These are phyloP conservation scores for Ambastaia sidthimunki DNA, from an alignment of 2,797 vertebrate species.

Conservation along the genomic window DNA sequence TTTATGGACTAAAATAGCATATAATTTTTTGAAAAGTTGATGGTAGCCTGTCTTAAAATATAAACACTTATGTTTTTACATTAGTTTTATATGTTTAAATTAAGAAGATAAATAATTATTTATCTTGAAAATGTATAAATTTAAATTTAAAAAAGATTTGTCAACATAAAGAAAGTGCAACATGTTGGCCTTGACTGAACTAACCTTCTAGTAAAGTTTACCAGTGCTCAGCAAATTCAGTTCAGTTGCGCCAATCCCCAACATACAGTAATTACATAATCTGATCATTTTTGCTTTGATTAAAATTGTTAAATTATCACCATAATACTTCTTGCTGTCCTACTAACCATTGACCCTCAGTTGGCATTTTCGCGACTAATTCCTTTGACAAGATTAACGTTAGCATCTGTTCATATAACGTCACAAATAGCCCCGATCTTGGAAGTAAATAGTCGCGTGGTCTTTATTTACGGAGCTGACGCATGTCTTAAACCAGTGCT, in stretches of 20 bases:
- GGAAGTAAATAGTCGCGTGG: constrained; percentile 2
- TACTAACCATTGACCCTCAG: background rate
- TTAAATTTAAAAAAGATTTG: too few species aligned
- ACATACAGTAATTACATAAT: background rate
- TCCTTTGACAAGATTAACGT: background rate
- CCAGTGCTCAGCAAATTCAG: background rate
- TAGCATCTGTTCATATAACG: background rate
- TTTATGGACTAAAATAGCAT: background rate
- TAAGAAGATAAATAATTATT: too few species aligned
- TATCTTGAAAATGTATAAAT: too few species aligned
- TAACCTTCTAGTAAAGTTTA: background rate
- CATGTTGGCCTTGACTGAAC: background rate
- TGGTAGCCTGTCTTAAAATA: too few species aligned
- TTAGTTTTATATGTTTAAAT: too few species aligned
- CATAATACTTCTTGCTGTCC: background rate
- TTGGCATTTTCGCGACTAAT: background rate
- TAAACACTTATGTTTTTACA: too few species aligned
- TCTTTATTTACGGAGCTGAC: constrained; percentile 12
- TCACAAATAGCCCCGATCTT: background rate
- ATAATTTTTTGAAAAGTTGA: background rate
- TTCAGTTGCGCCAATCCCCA: background rate
- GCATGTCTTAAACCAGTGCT: background rate
- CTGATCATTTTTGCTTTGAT: background rate
- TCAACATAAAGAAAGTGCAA: too few species aligned
- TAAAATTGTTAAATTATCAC: too few species aligned